A percentile compares a stretch with the other conserved stretches of the same genome.
Conservation (phyloP, 2,888 invertebrate genomes). For the Acleris literana region DNA sequence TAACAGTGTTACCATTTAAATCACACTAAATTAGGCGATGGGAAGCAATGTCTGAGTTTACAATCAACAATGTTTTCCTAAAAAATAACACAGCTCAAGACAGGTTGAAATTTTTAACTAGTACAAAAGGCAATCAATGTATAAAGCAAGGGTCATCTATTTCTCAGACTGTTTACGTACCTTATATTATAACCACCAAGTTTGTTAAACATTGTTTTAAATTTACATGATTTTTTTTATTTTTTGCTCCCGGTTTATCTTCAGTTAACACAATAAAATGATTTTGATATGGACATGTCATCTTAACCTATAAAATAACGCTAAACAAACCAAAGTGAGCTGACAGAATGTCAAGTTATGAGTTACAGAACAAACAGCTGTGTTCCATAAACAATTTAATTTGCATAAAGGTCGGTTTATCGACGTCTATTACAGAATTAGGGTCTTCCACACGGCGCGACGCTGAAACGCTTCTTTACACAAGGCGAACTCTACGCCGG, state of each 20-base stretch:
- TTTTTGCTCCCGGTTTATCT: slow-evolving; percentile 43
- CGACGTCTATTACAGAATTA: neutral
- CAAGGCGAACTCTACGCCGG: too few relatives aligned
- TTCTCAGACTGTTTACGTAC: slow-evolving; percentile 50
- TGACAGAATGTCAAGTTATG: slow-evolving; percentile 18
- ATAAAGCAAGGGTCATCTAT: slow-evolving; percentile 22
- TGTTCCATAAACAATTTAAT: neutral
- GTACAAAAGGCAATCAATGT: neutral
- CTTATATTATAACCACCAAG: slow-evolving; percentile 41
- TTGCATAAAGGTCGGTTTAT: neutral
- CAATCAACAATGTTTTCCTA: too few relatives aligned
- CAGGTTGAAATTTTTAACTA: too few relatives aligned
- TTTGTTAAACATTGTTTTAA: neutral
- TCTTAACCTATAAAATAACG: slow-evolving; percentile 61
- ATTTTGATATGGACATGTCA: slow-evolving; percentile 81
- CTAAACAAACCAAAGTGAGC: slow-evolving; percentile 38
- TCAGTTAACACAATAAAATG: slow-evolving; percentile 62
- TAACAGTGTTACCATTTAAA: too few relatives aligned
- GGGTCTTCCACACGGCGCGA: too few relatives aligned
- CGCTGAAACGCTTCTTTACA: too few relatives aligned
- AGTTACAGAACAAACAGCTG: neutral
- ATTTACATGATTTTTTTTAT: slow-evolving; percentile 40
- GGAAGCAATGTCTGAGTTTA: too few relatives aligned
- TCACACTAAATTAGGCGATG: too few relatives aligned
- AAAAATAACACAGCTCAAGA: too few relatives aligned